Base-by-base conservation (phyloP, 2,113 vertebrate species). In the Delphinapterus leucas region DNA sequence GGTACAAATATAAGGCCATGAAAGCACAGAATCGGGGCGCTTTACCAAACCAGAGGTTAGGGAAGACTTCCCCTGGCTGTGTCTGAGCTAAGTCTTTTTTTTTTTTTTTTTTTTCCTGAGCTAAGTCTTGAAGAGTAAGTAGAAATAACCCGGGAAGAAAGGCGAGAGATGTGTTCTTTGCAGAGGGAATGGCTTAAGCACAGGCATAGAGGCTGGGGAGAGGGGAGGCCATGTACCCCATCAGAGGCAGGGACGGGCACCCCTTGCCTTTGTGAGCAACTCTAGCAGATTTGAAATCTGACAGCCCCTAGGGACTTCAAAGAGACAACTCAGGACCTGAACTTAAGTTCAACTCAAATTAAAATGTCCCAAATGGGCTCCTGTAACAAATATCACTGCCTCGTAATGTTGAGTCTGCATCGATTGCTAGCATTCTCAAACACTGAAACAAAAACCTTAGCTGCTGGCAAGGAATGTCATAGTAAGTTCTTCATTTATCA, bases 141-240 rank as follows among this genome's bases (percentile, higher is more conserved):
- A 23, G 38, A 53, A 70, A 77, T 18, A 60, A 74, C 5, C 26
- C 63, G 20, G 13, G 9, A 58, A 70, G 73, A 70, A 88, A 84
- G 18, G 21, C 10, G 11, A 23, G 67, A 41, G 38, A 14, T 25
- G 25, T 8, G 21, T 41, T 63, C 14, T 61, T 61, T 15, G 14
- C 2, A 58, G 60, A 89, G 26, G 53, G 15, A 63, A 15, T 0
- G 3, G 49, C 65, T 26, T 20, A 36, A 55, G n/a, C 70, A 10
- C 58, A 82, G 55, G 31, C 79, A 3, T 0, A 17, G 36, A 73
- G 44, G 36, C 36, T 20, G 21, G 26, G 60, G 25, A 80, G 49
- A 21, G 17, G 44, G 28, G 36, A 28, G n/a, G 12, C 67, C 7
- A 0, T 1, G 20, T 7, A 3, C 31, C 3, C 33, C 68, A 1